Evolutionary conservation across 2,888 invertebrate species (phyloP).

Genomic region (Tuta absoluta): DNA sequence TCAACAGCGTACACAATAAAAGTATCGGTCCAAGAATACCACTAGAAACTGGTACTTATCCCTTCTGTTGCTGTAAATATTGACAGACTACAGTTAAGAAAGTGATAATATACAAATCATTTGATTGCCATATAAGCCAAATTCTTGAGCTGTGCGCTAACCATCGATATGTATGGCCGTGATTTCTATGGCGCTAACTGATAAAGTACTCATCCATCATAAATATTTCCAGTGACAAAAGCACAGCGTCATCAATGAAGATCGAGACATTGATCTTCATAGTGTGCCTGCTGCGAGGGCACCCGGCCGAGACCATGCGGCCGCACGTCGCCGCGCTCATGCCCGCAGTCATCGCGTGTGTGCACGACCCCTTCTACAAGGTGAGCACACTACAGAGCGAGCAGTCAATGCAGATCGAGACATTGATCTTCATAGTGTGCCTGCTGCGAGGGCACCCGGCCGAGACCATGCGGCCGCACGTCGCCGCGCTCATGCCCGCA

Average conservation of each 20-base stretch:
- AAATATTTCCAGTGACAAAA: conserved; percentile 86
- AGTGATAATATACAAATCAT: too few relatives aligned
- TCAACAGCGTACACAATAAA: too few relatives aligned
- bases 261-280: conserved; percentile 98
- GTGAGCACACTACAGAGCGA: too few relatives aligned
- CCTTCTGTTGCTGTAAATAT: too few relatives aligned
- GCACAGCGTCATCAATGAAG: conserved; percentile 98
- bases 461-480: conserved; percentile 80
- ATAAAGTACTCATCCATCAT: too few relatives aligned
- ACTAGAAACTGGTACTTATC: too few relatives aligned
- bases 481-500: conserved; percentile 95
- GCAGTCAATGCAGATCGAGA: conserved; percentile 98
- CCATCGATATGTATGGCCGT: too few relatives aligned
- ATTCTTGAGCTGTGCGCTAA: too few relatives aligned
- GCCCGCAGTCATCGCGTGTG: conserved; percentile 93
- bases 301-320: conserved; percentile 89
- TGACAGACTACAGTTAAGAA: too few relatives aligned
- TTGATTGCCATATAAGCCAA: too few relatives aligned
- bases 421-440: conserved; percentile 94
- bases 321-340: conserved; percentile 89
- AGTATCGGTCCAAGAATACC: too few relatives aligned
- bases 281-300: conserved; percentile 89
- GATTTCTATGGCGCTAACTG: too few relatives aligned
- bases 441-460: conserved; percentile 94
- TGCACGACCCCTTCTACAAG: conserved; percentile 98